Evolutionary conservation across 2,797 vertebrate genomes (phyloP).

Genomic region (Anguilla pacifica): DNA sequence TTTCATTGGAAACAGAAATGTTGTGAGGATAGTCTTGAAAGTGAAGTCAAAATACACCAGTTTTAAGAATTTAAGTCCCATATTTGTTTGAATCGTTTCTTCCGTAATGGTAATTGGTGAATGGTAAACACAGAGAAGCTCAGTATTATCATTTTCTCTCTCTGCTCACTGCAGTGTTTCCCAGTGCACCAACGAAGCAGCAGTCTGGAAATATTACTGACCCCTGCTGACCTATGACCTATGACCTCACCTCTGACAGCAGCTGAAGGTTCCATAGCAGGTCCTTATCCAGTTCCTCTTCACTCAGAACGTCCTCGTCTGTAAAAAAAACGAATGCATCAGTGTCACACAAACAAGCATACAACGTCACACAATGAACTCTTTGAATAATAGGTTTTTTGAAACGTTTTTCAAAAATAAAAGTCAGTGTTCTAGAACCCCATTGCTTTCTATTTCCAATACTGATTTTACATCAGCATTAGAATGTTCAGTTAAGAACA

Average conservation of each 20-base stretch:
- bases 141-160: not conserved
- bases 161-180: not conserved
- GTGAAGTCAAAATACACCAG: too few species aligned
- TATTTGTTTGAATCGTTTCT: too few species aligned
- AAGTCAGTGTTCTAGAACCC: too few species aligned
- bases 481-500: too few species aligned
- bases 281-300: constrained; percentile 96
- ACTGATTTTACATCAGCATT: too few species aligned
- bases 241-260: constrained; percentile 86
- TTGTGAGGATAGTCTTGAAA: too few species aligned
- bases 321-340: constrained; percentile 35
- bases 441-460: too few species aligned
- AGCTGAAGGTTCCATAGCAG: constrained; percentile 96
- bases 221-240: not conserved
- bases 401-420: not conserved
- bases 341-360: constrained; percentile 1
- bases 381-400: too few species aligned
- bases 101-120: too few species aligned
- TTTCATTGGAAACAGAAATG: too few species aligned
- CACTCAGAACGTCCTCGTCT: constrained; percentile 93
- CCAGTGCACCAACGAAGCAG: not conserved
- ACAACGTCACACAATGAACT: constrained; percentile 38
- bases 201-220: not conserved
- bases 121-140: not conserved
- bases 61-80: too few species aligned